Conservation (phyloP, 2,797 vertebrate species). For the Apogon talboti region DNA sequence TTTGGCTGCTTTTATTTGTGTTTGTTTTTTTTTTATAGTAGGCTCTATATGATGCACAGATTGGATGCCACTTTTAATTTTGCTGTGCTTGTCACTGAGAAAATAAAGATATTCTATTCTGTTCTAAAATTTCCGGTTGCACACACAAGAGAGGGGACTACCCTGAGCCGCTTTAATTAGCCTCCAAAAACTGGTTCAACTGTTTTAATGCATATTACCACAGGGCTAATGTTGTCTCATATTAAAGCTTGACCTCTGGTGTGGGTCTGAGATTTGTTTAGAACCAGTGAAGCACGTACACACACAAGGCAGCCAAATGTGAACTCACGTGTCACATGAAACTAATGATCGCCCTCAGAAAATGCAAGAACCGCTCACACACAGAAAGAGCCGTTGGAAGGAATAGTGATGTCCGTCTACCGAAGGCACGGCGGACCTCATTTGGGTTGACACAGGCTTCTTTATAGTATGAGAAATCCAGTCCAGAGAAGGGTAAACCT, state of each 20-base stretch:
- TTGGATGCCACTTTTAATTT: no score
- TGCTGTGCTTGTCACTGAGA: no score
- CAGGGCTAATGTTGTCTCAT: slow-evolving; percentile 8
- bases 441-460: slow-evolving; percentile 18
- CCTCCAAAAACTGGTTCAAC: slow-evolving; percentile 12
- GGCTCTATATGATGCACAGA: no score
- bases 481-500: slow-evolving; percentile 22
- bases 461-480: slow-evolving; percentile 23
- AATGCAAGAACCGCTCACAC: slow-evolving; percentile 15
- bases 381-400: background rate
- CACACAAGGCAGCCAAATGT: slow-evolving; percentile 23
- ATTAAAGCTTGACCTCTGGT: slow-evolving; percentile 12
- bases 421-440: slow-evolving; percentile 19
- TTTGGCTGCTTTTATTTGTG: no score
- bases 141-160: slow-evolving; percentile 21
- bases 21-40: no score
- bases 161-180: slow-evolving; percentile 33
- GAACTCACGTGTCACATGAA: slow-evolving; percentile 31
- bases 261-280: background rate
- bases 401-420: slow-evolving; percentile 19
- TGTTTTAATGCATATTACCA: slow-evolving; percentile 17
- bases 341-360: slow-evolving; percentile 22
- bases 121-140: no score
- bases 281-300: slow-evolving; percentile 8
- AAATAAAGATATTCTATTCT: no score